phyloP scores from a whole-genome alignment of 2,888 invertebrate genomes.

The Drosophila histrio region DNA sequence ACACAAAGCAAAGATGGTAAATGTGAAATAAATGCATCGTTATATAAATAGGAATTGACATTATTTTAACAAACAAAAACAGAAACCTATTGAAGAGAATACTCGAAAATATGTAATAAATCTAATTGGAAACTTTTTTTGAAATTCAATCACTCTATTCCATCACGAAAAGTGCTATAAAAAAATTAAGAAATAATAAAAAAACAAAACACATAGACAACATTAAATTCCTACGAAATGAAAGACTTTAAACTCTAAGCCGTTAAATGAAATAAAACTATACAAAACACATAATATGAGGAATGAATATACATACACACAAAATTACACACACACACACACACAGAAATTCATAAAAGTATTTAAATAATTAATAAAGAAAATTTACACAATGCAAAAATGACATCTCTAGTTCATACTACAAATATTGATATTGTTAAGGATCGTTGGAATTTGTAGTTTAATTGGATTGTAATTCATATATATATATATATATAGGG shows the following conservation, averaged over 20 bases:
- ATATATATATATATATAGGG: constrained; percentile 41
- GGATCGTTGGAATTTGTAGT: constrained; percentile 77
- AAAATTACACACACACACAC: constrained; percentile 24
- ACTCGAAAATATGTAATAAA: constrained; percentile 31
- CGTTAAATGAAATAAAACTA: constrained; percentile 67
- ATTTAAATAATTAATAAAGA: constrained; percentile 7
- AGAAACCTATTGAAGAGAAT: constrained; percentile 47
- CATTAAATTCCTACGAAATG: constrained; percentile 83
- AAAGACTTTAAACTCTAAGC: constrained; percentile 82
- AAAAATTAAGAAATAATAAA: constrained; percentile 31
- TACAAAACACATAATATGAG: constrained; percentile 31
- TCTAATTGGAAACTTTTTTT: constrained; percentile 57
- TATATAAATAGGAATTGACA: constrained; percentile 77
- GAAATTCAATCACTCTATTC: constrained; percentile 54
- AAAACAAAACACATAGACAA: constrained; percentile 65
- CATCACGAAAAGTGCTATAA: constrained; percentile 67
- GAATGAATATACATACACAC: constrained; percentile 31
- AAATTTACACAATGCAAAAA: constrained; percentile 67
- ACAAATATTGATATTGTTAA: constrained; percentile 69
- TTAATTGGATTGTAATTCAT: constrained; percentile 68
- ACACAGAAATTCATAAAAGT: constrained; percentile 36
- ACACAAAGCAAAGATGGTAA: constrained; percentile 34
- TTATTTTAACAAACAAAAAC: constrained; percentile 47
- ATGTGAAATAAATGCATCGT: constrained; percentile 53
- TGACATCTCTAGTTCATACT: constrained; percentile 57